A percentile compares a stretch with the other conserved stretches of the same genome.
phyloP scores from a whole-genome alignment of 2,113 vertebrate genomes.

The Gallinago jamesoni region DNA sequence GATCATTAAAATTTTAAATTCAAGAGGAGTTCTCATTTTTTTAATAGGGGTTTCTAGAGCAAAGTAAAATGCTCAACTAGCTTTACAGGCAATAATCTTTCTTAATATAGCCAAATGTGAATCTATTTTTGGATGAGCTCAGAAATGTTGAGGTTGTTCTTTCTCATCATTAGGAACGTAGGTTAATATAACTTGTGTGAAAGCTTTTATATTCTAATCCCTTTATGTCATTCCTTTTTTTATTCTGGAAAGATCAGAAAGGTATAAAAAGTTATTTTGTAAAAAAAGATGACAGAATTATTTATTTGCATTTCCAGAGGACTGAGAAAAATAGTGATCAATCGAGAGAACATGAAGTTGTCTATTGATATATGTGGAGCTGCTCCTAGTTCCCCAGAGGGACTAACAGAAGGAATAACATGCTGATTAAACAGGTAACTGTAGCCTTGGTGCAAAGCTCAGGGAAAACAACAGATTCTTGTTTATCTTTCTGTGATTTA shows the following conservation, averaged over 20 bases:
- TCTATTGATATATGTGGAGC: background rate
- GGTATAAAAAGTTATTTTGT: background rate
- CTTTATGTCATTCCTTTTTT: background rate
- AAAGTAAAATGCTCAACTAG: background rate
- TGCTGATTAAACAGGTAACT: background rate
- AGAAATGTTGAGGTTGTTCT: background rate
- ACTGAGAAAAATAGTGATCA: background rate
- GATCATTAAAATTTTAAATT: background rate
- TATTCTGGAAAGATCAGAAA: background rate
- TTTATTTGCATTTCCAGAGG: background rate
- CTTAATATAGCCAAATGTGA: background rate
- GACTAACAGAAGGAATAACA: background rate
- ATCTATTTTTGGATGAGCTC: background rate
- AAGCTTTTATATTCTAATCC: background rate
- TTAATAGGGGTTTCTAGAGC: background rate
- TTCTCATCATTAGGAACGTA: background rate
- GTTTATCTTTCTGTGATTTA: background rate
- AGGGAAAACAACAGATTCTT: background rate
- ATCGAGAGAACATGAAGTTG: background rate
- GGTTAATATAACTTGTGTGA: background rate
- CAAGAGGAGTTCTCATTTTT: background rate
- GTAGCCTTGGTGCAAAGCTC: background rate
- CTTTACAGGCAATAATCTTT: background rate
- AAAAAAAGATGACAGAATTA: background rate
- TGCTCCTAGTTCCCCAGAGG: background rate